Conservation (phyloP, 2,797 vertebrate genomes). For the Pseudomugil gertrudae region DNA sequence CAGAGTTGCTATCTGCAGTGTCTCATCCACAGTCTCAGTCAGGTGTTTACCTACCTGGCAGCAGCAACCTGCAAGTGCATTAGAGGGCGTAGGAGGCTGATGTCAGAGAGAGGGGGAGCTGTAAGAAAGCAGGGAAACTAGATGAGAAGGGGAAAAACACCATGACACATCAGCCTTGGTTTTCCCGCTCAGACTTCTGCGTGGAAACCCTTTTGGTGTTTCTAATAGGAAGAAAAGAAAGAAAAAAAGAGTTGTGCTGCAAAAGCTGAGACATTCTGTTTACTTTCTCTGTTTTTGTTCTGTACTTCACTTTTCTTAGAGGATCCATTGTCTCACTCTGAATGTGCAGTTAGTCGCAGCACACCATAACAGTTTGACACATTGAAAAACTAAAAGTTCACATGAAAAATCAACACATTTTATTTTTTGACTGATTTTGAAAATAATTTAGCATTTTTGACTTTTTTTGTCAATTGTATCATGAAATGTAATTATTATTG, state of each 20-base stretch:
- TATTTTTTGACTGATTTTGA: too few relatives aligned
- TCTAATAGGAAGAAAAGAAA: slow-evolving; percentile 26
- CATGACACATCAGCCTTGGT: slow-evolving; percentile 14
- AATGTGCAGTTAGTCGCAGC: slow-evolving; percentile 58
- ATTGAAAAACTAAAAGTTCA: background rate
- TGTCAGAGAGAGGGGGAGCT: slow-evolving; percentile 35
- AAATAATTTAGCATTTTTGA: too few relatives aligned
- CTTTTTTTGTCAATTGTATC: too few relatives aligned
- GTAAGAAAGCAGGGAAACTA: slow-evolving; percentile 4
- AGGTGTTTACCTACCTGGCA: slow-evolving; percentile 12
- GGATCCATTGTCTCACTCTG: slow-evolving; percentile 36
- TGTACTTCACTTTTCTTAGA: slow-evolving; percentile 11
- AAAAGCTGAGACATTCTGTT: slow-evolving; percentile 33
- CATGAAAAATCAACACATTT: too few relatives aligned
- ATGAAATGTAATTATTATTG: too few relatives aligned
- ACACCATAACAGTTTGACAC: slow-evolving; percentile 66
- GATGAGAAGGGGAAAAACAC: slow-evolving; percentile 26
- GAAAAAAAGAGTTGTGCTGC: slow-evolving; percentile 53
- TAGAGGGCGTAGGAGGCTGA: slow-evolving; percentile 24
- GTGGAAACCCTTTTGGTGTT: slow-evolving; percentile 45
- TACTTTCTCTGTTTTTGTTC: slow-evolving; percentile 12
- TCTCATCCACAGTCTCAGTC: slow-evolving; percentile 4
- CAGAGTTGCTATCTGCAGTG: background rate
- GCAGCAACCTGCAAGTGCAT: background rate
- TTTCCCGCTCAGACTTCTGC: slow-evolving; percentile 32